phyloP scores from a whole-genome alignment of 1,140 invertebrate species.

The Sycophaga agraensis region DNA sequence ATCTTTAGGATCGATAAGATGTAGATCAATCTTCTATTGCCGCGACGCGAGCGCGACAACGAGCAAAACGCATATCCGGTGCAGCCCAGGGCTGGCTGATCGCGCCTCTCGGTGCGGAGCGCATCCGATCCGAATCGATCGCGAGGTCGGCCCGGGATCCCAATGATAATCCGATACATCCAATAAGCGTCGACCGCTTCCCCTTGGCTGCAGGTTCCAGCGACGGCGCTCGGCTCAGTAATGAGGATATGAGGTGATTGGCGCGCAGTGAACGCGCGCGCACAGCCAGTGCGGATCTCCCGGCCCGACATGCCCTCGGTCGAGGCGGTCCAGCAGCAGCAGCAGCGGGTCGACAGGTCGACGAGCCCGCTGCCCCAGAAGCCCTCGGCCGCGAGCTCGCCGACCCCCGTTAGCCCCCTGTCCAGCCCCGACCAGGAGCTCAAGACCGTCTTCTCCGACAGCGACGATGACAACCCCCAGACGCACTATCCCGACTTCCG shows the following conservation, averaged over 20 bases:
- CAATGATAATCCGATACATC: constrained; percentile 19
- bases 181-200: neutral
- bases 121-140: constrained; percentile 15
- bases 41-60: neutral
- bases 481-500: constrained; percentile 38
- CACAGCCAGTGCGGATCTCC: too few species aligned
- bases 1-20: neutral
- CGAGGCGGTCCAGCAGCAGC: constrained; percentile 22
- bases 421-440: constrained; percentile 34
- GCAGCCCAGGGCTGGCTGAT: too few species aligned
- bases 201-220: constrained; percentile 9
- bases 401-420: neutral
- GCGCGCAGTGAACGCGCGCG: neutral
- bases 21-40: neutral
- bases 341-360: constrained; percentile 43
- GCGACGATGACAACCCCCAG: constrained; percentile 26
- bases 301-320: constrained; percentile 31
- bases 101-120: neutral
- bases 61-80: neutral
- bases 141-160: neutral
- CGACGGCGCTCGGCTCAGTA: constrained; percentile 12
- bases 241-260: constrained; percentile 30
- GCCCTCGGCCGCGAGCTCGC: neutral
- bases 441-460: constrained; percentile 34
- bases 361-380: constrained; percentile 42